Conservation (phyloP, 2,797 vertebrate species). For the Ispidina picta region DNA sequence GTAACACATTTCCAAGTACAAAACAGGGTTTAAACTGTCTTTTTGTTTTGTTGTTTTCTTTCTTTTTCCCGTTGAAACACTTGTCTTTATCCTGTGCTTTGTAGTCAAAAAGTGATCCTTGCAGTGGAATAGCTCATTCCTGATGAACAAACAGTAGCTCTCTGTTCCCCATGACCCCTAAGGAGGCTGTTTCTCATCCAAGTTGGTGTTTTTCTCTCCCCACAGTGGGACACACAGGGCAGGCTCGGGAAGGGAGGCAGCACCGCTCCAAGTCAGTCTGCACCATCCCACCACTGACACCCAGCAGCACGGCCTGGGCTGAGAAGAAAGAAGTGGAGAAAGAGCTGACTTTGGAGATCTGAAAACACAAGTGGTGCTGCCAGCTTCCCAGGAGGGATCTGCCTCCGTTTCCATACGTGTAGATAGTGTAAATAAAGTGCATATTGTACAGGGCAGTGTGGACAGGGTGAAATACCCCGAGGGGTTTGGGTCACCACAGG, state of each 20-base stretch:
- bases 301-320: rapidly evolving
- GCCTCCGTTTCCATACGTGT: background rate
- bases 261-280: slow-evolving; percentile 32
- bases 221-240: background rate
- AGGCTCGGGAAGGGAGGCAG: slow-evolving; percentile 9
- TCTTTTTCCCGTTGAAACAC: background rate
- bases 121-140: background rate
- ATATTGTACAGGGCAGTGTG: rapidly evolving
- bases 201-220: background rate
- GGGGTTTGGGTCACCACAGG: background rate
- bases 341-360: background rate
- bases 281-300: background rate
- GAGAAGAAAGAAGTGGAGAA: background rate
- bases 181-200: background rate
- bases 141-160: rapidly evolving
- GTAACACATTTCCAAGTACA: background rate
- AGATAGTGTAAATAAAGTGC: slow-evolving; percentile 18
- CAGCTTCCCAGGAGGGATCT: background rate
- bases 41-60: background rate
- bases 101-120: background rate
- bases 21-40: background rate
- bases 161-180: background rate
- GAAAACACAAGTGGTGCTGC: background rate
- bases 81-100: background rate
- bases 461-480: background rate